Percentiles rank a stretch among this genome's conserved stretches.
These are phyloP conservation scores for Argopecten irradians DNA, from an alignment of 1,140 invertebrate genomes.

Conservation along the genomic window DNA sequence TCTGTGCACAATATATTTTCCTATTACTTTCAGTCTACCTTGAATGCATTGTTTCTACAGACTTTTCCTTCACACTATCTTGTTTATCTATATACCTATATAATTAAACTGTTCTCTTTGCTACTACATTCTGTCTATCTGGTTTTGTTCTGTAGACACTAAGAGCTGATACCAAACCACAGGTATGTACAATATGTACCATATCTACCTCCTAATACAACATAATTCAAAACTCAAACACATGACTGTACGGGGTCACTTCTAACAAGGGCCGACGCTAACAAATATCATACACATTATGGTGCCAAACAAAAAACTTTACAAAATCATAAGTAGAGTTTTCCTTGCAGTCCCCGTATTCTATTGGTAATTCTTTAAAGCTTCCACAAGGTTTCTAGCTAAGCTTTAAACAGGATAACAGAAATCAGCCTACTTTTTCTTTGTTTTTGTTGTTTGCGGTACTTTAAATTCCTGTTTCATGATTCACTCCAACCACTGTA, in stretches of 20 bases:
- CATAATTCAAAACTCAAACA: constrained; percentile 18
- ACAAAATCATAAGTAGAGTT: not conserved
- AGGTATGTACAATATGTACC: not conserved
- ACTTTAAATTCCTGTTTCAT: constrained; percentile 44
- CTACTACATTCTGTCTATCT: not conserved
- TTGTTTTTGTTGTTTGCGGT: constrained; percentile 24
- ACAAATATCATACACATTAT: not conserved
- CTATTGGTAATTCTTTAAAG: not conserved
- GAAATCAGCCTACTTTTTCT: not conserved
- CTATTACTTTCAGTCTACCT: not conserved
- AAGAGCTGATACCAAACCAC: not conserved
- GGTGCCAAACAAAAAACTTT: not conserved
- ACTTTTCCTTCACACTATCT: not conserved
- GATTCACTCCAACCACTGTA: constrained; percentile 28
- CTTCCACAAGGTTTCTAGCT: not conserved
- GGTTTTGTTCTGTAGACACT: not conserved
- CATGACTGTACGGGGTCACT: not conserved
- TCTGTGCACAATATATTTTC: not conserved
- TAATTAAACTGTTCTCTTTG: not conserved
- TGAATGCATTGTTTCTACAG: not conserved
- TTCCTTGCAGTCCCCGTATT: not conserved
- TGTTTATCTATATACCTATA: too few relatives aligned
- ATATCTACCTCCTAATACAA: not conserved
- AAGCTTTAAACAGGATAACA: constrained; percentile 11
- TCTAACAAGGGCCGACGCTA: not conserved